Percentiles rank a stretch among this genome's conserved stretches.
phyloP scores from a whole-genome alignment of 2,888 invertebrate species.

The Nasonovia ribisnigri region DNA sequence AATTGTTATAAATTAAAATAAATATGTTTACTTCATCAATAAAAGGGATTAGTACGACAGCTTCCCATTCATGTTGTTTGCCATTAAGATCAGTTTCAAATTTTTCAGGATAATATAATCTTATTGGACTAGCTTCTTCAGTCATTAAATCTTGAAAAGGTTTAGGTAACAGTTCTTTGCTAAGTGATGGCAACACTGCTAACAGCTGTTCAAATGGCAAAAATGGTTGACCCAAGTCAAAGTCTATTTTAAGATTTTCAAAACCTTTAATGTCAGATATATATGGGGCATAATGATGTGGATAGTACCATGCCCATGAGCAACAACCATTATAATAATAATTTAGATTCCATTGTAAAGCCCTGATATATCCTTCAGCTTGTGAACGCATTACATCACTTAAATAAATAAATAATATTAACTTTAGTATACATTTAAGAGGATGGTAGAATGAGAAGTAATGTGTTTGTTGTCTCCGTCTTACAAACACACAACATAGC shows the following conservation, averaged over 20 bases:
- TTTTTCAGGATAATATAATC: conserved; percentile 89
- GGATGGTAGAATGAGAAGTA: no score
- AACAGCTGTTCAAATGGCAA: conserved; percentile 90
- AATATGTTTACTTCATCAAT: conserved; percentile 80
- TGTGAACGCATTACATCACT: conserved; percentile 81
- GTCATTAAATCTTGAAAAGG: conserved; percentile 86
- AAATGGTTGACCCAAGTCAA: conserved; percentile 89
- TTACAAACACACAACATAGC: no score
- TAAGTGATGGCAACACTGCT: conserved; percentile 85
- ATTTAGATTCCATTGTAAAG: conserved; percentile 95
- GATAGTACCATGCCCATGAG: conserved; percentile 99
- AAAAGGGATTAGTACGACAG: conserved; percentile 92
- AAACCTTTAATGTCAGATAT: conserved; percentile 93
- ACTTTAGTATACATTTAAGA: not conserved
- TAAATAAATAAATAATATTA: conserved; percentile 22
- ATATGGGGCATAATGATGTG: conserved; percentile 96
- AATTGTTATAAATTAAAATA: not conserved
- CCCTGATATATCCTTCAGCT: conserved; percentile 90
- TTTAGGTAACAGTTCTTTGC: conserved; percentile 81
- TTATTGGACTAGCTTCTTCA: conserved; percentile 82
- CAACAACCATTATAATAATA: conserved; percentile 97
- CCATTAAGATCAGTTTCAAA: conserved; percentile 97
- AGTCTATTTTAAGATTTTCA: conserved; percentile 81
- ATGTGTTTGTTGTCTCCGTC: no score
- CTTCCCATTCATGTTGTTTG: conserved; percentile 96